A percentile compares a stretch with the other conserved stretches of the same genome.
These are phyloP conservation scores for Salvelinus alpinus DNA, from an alignment of 2,113 vertebrate species.

Conservation along the genomic window DNA sequence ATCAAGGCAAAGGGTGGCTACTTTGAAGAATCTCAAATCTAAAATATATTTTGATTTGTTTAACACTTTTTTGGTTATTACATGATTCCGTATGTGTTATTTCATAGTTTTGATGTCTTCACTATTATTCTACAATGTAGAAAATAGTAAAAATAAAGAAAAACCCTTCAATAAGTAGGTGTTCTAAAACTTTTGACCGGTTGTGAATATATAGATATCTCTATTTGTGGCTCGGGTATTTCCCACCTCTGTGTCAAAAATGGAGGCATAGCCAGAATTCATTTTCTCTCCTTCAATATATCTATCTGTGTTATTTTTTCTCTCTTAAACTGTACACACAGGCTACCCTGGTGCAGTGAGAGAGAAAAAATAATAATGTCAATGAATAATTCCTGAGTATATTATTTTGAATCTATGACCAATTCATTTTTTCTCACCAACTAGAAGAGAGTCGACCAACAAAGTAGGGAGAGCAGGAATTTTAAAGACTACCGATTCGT, in stretches of 20 bases:
- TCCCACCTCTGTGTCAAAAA: slow-evolving; percentile 47
- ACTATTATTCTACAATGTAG: no score
- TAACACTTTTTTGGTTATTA: no score
- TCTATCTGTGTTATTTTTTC: no score
- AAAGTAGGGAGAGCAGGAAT: background rate
- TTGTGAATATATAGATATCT: background rate
- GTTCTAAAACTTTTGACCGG: no score
- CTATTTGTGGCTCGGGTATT: slow-evolving; percentile 41
- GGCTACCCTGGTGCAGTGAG: background rate
- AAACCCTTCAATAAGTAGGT: no score
- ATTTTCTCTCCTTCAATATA: background rate
- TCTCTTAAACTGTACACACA: background rate
- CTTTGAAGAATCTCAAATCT: no score
- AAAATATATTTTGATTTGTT: no score
- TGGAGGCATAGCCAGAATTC: background rate
- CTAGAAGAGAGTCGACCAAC: background rate
- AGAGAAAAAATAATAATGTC: background rate
- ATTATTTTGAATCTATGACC: background rate
- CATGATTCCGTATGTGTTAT: no score
- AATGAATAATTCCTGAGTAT: background rate
- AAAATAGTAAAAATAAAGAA: no score
- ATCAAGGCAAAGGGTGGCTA: no score
- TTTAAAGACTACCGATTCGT: background rate
- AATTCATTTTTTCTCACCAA: background rate
- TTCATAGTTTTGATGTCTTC: no score